These are phyloP conservation scores for Gortyna flavago DNA, from an alignment of 2,888 invertebrate genomes.

Conservation along the genomic window DNA sequence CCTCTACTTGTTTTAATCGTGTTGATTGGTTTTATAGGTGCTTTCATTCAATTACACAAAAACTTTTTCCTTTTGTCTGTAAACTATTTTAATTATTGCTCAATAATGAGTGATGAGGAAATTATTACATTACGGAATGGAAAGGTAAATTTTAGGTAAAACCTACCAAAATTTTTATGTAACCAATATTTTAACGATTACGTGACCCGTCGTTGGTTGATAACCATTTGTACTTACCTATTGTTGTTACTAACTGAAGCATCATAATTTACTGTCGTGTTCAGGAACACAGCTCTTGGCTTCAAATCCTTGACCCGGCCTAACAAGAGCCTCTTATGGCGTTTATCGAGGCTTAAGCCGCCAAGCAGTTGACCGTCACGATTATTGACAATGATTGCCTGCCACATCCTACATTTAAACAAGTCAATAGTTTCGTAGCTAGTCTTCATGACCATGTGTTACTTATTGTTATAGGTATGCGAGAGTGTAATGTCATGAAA, in stretches of 20 bases:
- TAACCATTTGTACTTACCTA: neutral
- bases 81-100: neutral
- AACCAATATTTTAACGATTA: neutral
- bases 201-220: neutral
- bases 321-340: constrained; percentile 22
- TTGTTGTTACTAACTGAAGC: neutral
- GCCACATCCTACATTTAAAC: constrained; percentile 11
- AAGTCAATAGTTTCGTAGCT: constrained; percentile 16
- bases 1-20: no score
- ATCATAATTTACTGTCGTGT: constrained; percentile 13
- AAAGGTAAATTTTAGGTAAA: neutral
- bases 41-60: neutral
- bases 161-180: no score
- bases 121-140: neutral
- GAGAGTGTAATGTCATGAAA: constrained; percentile 3
- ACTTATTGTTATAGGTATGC: neutral
- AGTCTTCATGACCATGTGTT: neutral
- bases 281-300: constrained; percentile 28
- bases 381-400: constrained; percentile 29
- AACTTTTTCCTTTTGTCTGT: neutral
- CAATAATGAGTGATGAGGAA: neutral
- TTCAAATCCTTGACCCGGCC: constrained; percentile 40
- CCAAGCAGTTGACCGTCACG: constrained; percentile 28
- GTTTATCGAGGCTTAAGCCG: constrained; percentile 28
- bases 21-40: neutral